phyloP scores from a whole-genome alignment of 2,888 invertebrate species.

The Harpalus rufipes region DNA sequence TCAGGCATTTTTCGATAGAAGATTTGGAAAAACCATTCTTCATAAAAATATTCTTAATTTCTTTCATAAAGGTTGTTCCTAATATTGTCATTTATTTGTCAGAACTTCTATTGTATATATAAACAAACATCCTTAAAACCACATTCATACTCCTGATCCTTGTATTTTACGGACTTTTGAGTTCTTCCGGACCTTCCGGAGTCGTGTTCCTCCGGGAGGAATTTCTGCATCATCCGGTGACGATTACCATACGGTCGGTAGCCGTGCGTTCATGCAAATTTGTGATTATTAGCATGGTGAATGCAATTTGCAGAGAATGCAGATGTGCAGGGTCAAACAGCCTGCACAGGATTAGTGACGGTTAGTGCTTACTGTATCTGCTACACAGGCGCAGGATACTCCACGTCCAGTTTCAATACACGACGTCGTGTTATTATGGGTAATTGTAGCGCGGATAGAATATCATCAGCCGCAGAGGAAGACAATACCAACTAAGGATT shows the following conservation, averaged over 20 bases:
- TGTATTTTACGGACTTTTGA: not conserved
- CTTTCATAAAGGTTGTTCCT: too few relatives aligned
- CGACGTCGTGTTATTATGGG: slow-evolving; percentile 27
- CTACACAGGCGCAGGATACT: not conserved
- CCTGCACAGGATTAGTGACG: slow-evolving; percentile 13
- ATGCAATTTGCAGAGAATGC: slow-evolving; percentile 65
- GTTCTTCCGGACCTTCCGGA: not conserved
- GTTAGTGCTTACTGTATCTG: slow-evolving; percentile 1
- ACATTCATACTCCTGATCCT: too few relatives aligned
- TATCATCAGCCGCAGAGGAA: not conserved
- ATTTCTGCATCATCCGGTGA: not conserved
- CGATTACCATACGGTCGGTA: not conserved
- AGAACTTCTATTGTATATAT: too few relatives aligned
- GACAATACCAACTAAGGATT: not conserved
- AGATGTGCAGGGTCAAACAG: slow-evolving; percentile 33
- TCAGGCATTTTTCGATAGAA: too few relatives aligned
- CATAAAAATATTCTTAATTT: too few relatives aligned
- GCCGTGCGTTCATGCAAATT: slow-evolving; percentile 61
- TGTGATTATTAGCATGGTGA: slow-evolving; percentile 64
- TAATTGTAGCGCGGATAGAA: slow-evolving; percentile 17
- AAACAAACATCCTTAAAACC: too few relatives aligned
- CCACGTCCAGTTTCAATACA: slow-evolving; percentile 11
- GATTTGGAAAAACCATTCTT: too few relatives aligned
- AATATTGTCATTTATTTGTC: too few relatives aligned
- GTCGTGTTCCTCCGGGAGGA: not conserved